Evolutionary conservation across 2,113 vertebrate species (phyloP).

Genomic region (Paradoxurus hermaphroditus): DNA sequence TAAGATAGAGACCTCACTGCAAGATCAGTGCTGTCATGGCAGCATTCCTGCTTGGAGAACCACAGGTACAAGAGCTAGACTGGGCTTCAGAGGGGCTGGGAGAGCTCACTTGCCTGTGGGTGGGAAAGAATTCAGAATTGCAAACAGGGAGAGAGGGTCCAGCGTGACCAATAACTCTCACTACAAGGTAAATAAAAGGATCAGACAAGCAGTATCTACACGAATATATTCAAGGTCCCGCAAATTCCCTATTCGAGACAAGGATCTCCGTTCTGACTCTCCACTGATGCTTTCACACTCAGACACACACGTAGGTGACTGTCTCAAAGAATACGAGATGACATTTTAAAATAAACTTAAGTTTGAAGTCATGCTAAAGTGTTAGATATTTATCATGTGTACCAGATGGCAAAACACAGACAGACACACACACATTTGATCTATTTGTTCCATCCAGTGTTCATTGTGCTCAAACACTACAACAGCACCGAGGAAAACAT

Average conservation of each 20-base stretch:
- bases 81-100: neutral
- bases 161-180: neutral
- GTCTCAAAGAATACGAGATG: neutral
- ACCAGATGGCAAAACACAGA: neutral
- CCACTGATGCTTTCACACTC: neutral
- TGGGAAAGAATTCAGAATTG: neutral
- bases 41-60: no score
- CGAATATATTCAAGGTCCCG: neutral
- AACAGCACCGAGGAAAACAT: neutral
- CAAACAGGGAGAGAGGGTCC: neutral
- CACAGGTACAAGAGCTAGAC: accelerated
- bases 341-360: neutral
- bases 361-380: neutral
- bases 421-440: neutral
- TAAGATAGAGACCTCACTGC: neutral
- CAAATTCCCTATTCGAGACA: neutral
- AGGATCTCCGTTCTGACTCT: neutral
- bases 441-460: neutral
- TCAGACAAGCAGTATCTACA: neutral
- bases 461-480: neutral
- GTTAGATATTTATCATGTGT: neutral
- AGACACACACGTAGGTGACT: neutral
- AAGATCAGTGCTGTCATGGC: neutral
- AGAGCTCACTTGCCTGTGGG: neutral
- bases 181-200: neutral